These are phyloP conservation scores for Phacellophora camtschatica DNA, from an alignment of 30 jellyfish, hydroid and myxozoan species.

Conservation along the genomic window DNA sequence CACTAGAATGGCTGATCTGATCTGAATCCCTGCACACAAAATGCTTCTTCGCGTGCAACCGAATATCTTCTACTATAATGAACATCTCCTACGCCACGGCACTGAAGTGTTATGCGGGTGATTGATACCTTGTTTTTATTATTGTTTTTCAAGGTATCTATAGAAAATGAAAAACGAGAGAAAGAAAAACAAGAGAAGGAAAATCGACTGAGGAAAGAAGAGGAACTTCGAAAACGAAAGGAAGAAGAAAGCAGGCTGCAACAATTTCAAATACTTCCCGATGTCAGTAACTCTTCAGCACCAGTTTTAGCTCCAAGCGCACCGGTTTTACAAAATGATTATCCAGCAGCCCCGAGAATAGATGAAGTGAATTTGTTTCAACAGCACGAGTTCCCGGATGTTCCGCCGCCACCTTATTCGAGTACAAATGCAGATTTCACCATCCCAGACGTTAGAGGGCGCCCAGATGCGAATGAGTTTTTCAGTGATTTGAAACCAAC, in stretches of 20 bases:
- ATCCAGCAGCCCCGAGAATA: conserved; percentile 50
- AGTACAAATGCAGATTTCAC: background rate
- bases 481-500: background rate
- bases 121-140: background rate
- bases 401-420: conserved; percentile 59
- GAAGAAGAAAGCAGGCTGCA: conserved; percentile 41
- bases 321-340: conserved; percentile 31
- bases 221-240: background rate
- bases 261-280: conserved; percentile 28
- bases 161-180: too few relatives aligned
- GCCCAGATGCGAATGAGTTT: background rate
- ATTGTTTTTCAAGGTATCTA: background rate
- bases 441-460: background rate
- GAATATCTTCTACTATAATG: too few relatives aligned
- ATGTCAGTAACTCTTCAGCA: conserved; percentile 2
- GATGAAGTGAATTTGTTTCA: background rate
- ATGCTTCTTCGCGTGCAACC: too few relatives aligned
- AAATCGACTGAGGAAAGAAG: background rate
- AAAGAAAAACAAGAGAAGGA: too few relatives aligned
- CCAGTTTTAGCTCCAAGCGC: conserved; percentile 31
- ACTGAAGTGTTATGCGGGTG: background rate
- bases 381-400: background rate
- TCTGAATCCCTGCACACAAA: too few relatives aligned
- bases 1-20: too few relatives aligned
- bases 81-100: background rate